Evolutionary conservation across 2,113 vertebrate genomes (phyloP).

Genomic region (Ptyas mucosa): DNA sequence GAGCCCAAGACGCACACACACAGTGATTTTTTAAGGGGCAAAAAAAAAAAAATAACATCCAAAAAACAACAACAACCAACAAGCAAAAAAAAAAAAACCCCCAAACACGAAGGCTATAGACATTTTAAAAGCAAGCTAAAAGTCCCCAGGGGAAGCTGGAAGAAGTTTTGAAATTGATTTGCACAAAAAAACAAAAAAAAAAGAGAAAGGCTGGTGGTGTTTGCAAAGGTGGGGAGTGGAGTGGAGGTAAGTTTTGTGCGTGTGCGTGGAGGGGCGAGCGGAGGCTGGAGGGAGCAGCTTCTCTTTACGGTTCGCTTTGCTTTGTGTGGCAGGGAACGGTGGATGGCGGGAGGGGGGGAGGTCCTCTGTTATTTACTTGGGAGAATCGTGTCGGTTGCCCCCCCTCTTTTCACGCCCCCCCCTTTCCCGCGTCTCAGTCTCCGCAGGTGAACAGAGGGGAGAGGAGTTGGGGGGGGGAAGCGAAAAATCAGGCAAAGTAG

Average conservation of each 20-base stretch:
- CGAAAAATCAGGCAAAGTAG: background rate
- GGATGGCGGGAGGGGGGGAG: background rate
- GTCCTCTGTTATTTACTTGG: slow-evolving; percentile 19
- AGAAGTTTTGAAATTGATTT: slow-evolving; percentile 64
- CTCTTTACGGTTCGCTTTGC: slow-evolving; percentile 28
- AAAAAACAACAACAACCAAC: background rate
- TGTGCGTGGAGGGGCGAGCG: slow-evolving; percentile 46
- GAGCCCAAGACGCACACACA: slow-evolving; percentile 3
- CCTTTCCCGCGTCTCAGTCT: background rate
- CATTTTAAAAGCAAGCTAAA: slow-evolving; percentile 23
- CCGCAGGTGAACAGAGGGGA: slow-evolving; percentile 42
- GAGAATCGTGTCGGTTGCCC: background rate
- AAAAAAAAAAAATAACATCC: background rate
- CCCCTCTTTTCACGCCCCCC: background rate
- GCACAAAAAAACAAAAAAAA: background rate
- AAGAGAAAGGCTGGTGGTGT: slow-evolving; percentile 53
- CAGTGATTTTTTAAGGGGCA: background rate
- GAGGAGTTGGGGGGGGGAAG: background rate
- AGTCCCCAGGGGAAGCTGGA: slow-evolving; percentile 48
- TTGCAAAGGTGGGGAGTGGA: slow-evolving; percentile 48
- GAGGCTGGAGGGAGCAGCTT: slow-evolving; percentile 25
- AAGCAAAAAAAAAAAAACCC: background rate
- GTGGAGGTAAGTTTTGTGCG: slow-evolving; percentile 62
- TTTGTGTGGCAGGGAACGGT: slow-evolving; percentile 55
- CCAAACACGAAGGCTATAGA: slow-evolving; percentile 44